Percentiles rank a stretch among this genome's conserved stretches.
Evolutionary conservation across 30 jellyfish, hydroid and myxozoan species (phyloP).

Genomic region (Mastigias papua): DNA sequence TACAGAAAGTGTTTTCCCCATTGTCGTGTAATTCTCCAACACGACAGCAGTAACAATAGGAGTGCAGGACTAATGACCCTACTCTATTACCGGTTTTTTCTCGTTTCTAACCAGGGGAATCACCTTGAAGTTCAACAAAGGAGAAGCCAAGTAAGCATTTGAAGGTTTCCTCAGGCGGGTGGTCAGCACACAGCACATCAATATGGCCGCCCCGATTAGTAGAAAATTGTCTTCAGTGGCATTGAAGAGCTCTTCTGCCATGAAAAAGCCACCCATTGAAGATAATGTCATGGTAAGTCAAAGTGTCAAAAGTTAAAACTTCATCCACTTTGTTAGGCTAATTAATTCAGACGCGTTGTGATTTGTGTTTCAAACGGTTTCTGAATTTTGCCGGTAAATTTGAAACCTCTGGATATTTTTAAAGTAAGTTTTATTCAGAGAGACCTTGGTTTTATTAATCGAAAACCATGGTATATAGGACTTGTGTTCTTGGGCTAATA

Average conservation of each 20-base stretch:
- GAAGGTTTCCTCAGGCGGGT: conserved; percentile 70
- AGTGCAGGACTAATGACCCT: background rate
- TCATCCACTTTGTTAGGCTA: background rate
- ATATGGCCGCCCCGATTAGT: conserved; percentile 93
- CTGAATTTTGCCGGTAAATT: conserved; percentile 66
- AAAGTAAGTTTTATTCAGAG: no score
- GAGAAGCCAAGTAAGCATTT: conserved; percentile 67
- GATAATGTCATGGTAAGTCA: conserved; percentile 56
- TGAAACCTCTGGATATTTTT: background rate
- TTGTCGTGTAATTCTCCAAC: no score
- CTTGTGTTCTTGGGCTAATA: no score
- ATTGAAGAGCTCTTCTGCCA: conserved; percentile 55
- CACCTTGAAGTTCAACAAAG: conserved; percentile 60
- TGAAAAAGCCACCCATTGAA: conserved; percentile 74
- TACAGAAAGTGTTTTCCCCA: no score
- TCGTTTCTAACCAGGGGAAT: conserved; percentile 64
- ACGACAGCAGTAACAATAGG: background rate
- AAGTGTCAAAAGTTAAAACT: background rate
- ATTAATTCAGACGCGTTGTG: conserved; percentile 16
- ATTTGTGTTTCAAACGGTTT: conserved; percentile 14
- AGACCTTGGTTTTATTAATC: no score
- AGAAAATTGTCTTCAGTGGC: conserved; percentile 79
- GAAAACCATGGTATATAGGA: no score
- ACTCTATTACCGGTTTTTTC: background rate
- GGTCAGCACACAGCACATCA: conserved; percentile 36